Evolutionary conservation across 2,797 vertebrate species (phyloP).

Genomic region (Liparis tanakae): DNA sequence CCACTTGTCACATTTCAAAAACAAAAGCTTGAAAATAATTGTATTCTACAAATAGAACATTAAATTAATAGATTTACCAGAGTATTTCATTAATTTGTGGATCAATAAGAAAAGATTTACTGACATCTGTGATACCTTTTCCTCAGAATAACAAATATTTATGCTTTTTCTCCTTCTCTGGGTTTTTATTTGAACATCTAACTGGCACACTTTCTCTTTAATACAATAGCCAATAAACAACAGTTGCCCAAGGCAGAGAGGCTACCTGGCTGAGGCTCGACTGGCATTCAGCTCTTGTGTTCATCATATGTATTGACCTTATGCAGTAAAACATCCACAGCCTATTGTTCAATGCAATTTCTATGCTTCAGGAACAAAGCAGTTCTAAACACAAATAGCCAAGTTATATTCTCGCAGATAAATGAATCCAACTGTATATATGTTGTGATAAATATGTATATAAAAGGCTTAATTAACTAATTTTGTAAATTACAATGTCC

Average conservation of each 20-base stretch:
- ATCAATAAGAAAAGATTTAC: conserved; percentile 8
- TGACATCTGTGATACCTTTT: conserved; percentile 18
- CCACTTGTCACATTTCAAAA: conserved; percentile 79
- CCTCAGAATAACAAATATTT: conserved; percentile 50
- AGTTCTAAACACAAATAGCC: conserved; percentile 38
- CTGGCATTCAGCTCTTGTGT: conserved; percentile 59
- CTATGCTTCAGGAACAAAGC: conserved; percentile 43
- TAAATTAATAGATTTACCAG: conserved; percentile 6
- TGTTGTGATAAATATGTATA: not conserved
- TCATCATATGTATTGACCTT: conserved; percentile 73
- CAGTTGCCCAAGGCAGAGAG: conserved; percentile 70
- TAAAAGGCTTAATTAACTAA: conserved; percentile 18
- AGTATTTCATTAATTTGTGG: conserved; percentile 1
- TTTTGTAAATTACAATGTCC: conserved; percentile 15
- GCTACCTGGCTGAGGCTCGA: conserved; percentile 71
- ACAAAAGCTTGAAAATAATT: conserved; percentile 40
- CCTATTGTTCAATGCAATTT: conserved; percentile 63
- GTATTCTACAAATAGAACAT: conserved; percentile 12
- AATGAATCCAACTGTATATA: conserved; percentile 2
- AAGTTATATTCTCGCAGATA: conserved; percentile 9
- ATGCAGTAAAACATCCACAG: conserved; percentile 70
- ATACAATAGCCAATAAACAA: conserved; percentile 78
- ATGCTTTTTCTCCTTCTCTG: conserved; percentile 17
- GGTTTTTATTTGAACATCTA: conserved; percentile 67
- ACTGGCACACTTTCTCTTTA: conserved; percentile 57